phyloP scores from a whole-genome alignment of 2,888 invertebrate species.

The Diogma glabrata region DNA sequence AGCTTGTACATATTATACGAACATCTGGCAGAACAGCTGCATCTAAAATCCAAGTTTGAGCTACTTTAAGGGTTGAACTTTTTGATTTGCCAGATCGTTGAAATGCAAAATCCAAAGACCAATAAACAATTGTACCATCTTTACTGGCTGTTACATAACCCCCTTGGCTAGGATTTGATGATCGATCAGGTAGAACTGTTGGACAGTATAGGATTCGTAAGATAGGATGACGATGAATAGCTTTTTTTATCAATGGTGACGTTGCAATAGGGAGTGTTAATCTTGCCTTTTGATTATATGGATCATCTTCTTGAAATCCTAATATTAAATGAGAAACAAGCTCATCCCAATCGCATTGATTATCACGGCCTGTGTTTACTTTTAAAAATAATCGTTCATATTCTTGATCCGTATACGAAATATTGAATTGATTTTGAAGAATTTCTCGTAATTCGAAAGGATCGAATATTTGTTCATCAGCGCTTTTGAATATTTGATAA shows the following conservation, averaged over 20 bases:
- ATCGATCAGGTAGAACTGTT: slow-evolving; percentile 41
- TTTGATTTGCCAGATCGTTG: slow-evolving; percentile 50
- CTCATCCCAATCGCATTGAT: slow-evolving; percentile 59
- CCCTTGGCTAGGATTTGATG: slow-evolving; percentile 48
- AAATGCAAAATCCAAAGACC: slow-evolving; percentile 59
- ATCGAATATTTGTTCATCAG: slow-evolving; percentile 22
- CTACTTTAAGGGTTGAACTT: slow-evolving; percentile 47
- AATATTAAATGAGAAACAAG: slow-evolving; percentile 63
- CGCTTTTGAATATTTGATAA: slow-evolving; percentile 21
- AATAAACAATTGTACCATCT: slow-evolving; percentile 67
- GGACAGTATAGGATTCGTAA: slow-evolving; percentile 51
- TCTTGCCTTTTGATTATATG: slow-evolving; percentile 46
- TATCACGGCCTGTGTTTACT: slow-evolving; percentile 45
- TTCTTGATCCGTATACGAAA: background rate
- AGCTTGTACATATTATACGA: slow-evolving; percentile 62
- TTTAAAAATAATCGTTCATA: slow-evolving; percentile 3
- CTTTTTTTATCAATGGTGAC: slow-evolving; percentile 44
- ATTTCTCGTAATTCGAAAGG: slow-evolving; percentile 24
- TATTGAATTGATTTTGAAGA: slow-evolving; percentile 20
- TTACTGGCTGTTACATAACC: slow-evolving; percentile 62
- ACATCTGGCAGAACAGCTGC: slow-evolving; percentile 64
- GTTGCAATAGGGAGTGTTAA: slow-evolving; percentile 51
- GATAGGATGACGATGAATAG: slow-evolving; percentile 59
- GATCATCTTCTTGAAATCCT: slow-evolving; percentile 57
- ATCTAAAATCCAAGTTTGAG: slow-evolving; percentile 61